Evolutionary conservation across 2,888 invertebrate species (phyloP).

Genomic region (Odontomyia ornata): DNA sequence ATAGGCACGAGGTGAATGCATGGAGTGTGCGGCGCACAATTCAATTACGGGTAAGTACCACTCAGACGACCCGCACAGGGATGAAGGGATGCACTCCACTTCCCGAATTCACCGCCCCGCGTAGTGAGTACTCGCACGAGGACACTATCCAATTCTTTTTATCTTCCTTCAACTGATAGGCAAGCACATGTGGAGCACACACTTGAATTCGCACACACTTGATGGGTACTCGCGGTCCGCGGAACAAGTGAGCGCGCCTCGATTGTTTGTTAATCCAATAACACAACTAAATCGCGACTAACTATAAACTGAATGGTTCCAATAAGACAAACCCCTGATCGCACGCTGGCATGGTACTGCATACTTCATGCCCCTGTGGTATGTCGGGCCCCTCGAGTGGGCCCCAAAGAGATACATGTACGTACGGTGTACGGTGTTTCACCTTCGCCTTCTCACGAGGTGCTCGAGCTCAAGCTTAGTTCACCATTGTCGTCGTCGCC

Average conservation of each 20-base stretch:
- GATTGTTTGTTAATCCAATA: slow-evolving; percentile 52
- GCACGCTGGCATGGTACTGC: neutral
- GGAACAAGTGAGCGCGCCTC: neutral
- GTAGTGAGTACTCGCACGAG: slow-evolving; percentile 15
- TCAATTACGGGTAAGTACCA: slow-evolving; percentile 25
- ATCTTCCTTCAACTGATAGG: neutral
- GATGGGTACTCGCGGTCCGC: neutral
- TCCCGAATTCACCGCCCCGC: neutral
- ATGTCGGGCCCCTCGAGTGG: slow-evolving; percentile 21
- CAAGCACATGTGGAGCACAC: slow-evolving; percentile 26
- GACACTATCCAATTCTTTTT: neutral
- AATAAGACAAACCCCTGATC: slow-evolving; percentile 25
- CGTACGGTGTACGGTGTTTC: slow-evolving; percentile 22
- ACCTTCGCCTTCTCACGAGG: slow-evolving; percentile 39
- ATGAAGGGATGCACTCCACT: neutral
- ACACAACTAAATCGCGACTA: slow-evolving; percentile 52
- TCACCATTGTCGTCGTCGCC: neutral
- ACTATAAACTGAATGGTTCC: slow-evolving; percentile 52
- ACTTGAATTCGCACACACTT: neutral
- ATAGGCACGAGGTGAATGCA: slow-evolving; percentile 6
- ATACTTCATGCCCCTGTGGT: slow-evolving; percentile 9
- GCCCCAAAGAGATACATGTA: slow-evolving; percentile 4
- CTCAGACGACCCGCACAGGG: neutral
- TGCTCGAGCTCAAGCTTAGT: slow-evolving; percentile 5
- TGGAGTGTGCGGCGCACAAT: neutral